A percentile compares a stretch with the other conserved stretches of the same genome.
Conservation (phyloP, 2,113 vertebrate species). For the Hypomesus transpacificus region DNA sequence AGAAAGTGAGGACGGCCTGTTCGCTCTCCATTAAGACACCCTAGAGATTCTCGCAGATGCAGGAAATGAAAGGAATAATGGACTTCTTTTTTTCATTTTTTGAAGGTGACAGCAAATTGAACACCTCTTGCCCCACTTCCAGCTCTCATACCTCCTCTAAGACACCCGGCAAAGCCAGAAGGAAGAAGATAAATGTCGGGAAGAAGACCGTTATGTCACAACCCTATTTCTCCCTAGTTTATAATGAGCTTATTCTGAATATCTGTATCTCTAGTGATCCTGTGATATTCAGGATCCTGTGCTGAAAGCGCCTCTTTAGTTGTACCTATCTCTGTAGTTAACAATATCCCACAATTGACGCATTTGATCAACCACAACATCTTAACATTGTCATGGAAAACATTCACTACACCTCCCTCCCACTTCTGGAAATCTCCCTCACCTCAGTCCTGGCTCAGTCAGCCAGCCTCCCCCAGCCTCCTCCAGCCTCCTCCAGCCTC, state of each 20-base stretch:
- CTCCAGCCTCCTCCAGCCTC: no score
- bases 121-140: neutral
- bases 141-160: neutral
- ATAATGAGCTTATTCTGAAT: neutral
- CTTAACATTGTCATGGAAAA: neutral
- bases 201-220: neutral
- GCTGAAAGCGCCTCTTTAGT: neutral
- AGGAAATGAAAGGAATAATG: constrained; percentile 13
- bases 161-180: neutral
- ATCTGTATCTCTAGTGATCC: neutral
- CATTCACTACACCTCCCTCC: no score
- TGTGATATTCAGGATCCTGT: neutral
- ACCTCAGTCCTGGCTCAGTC: no score
- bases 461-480: no score
- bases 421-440: no score
- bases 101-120: neutral
- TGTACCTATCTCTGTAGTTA: neutral
- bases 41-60: neutral
- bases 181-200: neutral
- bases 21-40: constrained; percentile 3
- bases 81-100: neutral
- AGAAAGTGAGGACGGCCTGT: neutral
- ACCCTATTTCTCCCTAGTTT: neutral
- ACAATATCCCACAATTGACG: no score
- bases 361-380: neutral